A percentile compares a stretch with the other conserved stretches of the same genome.
These are phyloP conservation scores for Amblyopsis hoosieri DNA, from an alignment of 2,797 vertebrate species.

Conservation along the genomic window DNA sequence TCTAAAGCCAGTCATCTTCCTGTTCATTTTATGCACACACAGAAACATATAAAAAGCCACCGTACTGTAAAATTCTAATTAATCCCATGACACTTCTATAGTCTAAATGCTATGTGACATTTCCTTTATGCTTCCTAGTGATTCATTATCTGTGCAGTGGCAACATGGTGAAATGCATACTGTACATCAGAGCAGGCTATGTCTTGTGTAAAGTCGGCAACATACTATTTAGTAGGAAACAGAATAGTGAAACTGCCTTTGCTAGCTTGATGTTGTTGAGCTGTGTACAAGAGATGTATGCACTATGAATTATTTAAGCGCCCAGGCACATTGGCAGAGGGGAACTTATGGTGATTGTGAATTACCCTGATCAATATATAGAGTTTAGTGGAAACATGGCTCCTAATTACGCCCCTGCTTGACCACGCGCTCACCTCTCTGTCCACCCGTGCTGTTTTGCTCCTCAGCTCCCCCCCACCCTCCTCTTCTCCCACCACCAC, in stretches of 20 bases:
- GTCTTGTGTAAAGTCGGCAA: not conserved
- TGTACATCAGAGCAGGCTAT: not conserved
- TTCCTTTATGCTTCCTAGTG: slow-evolving; percentile 16
- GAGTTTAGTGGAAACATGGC: slow-evolving; percentile 57
- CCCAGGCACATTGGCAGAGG: slow-evolving; percentile 33
- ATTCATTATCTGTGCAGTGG: slow-evolving; percentile 14
- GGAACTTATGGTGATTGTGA: slow-evolving; percentile 58
- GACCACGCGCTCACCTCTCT: slow-evolving; percentile 62
- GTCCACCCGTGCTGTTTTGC: slow-evolving; percentile 50
- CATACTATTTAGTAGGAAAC: not conserved
- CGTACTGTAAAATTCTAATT: slow-evolving; percentile 3
- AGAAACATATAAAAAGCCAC: slow-evolving; percentile 7
- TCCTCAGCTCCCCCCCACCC: slow-evolving; percentile 23
- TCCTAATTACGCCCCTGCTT: slow-evolving; percentile 68
- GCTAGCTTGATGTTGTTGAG: not conserved
- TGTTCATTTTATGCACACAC: not conserved
- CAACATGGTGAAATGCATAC: slow-evolving; percentile 1
- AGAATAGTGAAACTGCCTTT: not conserved
- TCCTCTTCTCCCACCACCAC: slow-evolving; percentile 34
- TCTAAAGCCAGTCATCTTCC: not conserved
- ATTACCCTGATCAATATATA: slow-evolving; percentile 69
- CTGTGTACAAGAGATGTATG: slow-evolving; percentile 34
- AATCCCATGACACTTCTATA: not conserved
- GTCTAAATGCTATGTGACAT: slow-evolving; percentile 9
- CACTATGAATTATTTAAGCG: slow-evolving; percentile 60